A percentile compares a stretch with the other conserved stretches of the same genome.
Evolutionary conservation across 1,140 invertebrate species (phyloP).

Genomic region (Eciton burchellii): DNA sequence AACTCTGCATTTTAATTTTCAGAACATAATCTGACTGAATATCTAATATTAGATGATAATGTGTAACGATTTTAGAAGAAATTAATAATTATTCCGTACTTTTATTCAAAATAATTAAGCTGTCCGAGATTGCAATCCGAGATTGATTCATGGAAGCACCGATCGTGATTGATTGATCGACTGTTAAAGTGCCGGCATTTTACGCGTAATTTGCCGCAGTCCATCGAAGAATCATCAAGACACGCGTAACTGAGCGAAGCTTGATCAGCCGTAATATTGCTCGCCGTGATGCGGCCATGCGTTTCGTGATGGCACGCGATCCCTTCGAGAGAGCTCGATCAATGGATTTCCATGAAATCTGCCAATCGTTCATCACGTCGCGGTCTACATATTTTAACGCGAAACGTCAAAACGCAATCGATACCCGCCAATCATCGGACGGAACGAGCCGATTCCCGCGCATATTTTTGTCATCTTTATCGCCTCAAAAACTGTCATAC

Average conservation of each 20-base stretch:
- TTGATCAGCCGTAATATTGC: constrained; percentile 49
- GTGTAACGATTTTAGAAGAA: too few relatives aligned
- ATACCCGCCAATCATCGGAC: constrained; percentile 64
- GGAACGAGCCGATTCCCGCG: constrained; percentile 31
- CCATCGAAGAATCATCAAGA: constrained; percentile 46
- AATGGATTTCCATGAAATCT: constrained; percentile 60
- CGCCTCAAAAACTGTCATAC: constrained; percentile 48
- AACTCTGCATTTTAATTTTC: neutral
- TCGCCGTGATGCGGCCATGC: constrained; percentile 35
- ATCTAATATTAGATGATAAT: too few relatives aligned
- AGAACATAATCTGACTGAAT: neutral
- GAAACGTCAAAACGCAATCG: constrained; percentile 68
- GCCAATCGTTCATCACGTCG: constrained; percentile 53
- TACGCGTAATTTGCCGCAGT: constrained; percentile 16
- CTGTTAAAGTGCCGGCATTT: neutral
- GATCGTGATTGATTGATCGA: neutral
- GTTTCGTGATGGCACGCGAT: constrained; percentile 44
- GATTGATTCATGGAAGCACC: neutral
- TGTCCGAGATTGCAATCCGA: neutral
- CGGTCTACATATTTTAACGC: constrained; percentile 68
- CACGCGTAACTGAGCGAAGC: constrained; percentile 3
- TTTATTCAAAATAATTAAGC: neutral
- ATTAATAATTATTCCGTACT: too few relatives aligned
- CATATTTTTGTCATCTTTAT: constrained; percentile 63
- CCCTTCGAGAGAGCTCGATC: constrained; percentile 43